These are phyloP conservation scores for Pampus argenteus DNA, from an alignment of 2,797 vertebrate genomes.

Conservation along the genomic window DNA sequence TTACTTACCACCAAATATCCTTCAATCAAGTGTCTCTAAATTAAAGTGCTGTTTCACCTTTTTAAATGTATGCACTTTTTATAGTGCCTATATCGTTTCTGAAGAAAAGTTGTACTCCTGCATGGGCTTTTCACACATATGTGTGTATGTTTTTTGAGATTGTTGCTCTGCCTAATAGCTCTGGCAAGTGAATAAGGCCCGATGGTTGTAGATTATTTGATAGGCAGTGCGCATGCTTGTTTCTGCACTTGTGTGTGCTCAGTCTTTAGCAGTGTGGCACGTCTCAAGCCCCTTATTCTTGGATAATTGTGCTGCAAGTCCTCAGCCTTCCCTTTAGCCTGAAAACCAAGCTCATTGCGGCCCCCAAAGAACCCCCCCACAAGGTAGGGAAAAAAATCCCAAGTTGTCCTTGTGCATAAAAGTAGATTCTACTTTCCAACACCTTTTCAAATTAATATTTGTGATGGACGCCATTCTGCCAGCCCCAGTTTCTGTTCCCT, in stretches of 20 bases:
- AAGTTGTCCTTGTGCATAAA: constrained; percentile 99
- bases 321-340: constrained; percentile 97
- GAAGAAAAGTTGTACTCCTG: constrained; percentile 3
- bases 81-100: constrained; percentile 1
- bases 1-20: constrained; percentile 53
- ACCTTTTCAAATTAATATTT: constrained; percentile 99
- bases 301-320: constrained; percentile 99
- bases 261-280: constrained; percentile 94
- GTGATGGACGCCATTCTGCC: constrained; percentile 99
- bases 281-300: constrained; percentile 97
- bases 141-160: constrained; percentile 58
- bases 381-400: constrained; percentile 89
- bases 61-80: constrained; percentile 1
- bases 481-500: constrained; percentile 99
- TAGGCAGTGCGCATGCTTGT: constrained; percentile 63
- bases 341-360: constrained; percentile 99
- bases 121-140: constrained; percentile 34
- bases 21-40: constrained; percentile 43
- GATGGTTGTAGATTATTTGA: constrained; percentile 72
- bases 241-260: constrained; percentile 82
- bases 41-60: constrained; percentile 11
- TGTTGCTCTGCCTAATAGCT: constrained; percentile 69
- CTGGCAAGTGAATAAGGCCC: constrained; percentile 67
- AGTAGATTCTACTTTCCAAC: constrained; percentile 99
- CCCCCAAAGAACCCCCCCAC: constrained; percentile 88